phyloP scores from a whole-genome alignment of 2,113 vertebrate genomes.

The Carollia perspicillata region DNA sequence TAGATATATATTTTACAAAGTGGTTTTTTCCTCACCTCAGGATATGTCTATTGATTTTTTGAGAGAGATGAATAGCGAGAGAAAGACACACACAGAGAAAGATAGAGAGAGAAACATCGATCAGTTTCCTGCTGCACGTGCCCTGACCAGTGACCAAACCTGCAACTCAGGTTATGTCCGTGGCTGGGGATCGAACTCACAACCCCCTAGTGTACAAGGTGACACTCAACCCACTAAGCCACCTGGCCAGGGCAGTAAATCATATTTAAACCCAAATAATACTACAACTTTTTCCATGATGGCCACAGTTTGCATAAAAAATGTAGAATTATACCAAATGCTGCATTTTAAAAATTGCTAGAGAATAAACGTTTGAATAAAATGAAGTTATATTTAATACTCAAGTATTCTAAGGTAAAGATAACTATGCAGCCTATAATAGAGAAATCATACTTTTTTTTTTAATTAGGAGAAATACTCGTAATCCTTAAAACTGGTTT shows the following conservation, averaged over 20 bases:
- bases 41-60: no score
- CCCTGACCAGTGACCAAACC: no score
- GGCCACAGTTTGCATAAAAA: background rate
- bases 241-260: background rate
- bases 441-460: conserved; percentile 3
- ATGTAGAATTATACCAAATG: background rate
- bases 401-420: background rate
- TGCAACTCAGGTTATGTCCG: no score
- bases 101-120: no score
- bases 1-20: background rate
- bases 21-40: no score
- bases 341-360: conserved; percentile 9
- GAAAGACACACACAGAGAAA: no score
- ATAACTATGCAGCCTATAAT: background rate
- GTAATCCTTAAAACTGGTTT: background rate
- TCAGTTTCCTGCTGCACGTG: no score
- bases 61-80: no score
- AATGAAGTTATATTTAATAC: background rate
- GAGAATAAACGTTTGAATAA: conserved; percentile 9
- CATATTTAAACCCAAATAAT: conserved; percentile 7
- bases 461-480: background rate
- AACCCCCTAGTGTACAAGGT: no score
- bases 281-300: background rate
- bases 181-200: no score
- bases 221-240: no score